A percentile compares a stretch with the other conserved stretches of the same genome.
These are phyloP conservation scores for Entelurus aequoreus DNA, from an alignment of 2,113 vertebrate species.

Conservation along the genomic window DNA sequence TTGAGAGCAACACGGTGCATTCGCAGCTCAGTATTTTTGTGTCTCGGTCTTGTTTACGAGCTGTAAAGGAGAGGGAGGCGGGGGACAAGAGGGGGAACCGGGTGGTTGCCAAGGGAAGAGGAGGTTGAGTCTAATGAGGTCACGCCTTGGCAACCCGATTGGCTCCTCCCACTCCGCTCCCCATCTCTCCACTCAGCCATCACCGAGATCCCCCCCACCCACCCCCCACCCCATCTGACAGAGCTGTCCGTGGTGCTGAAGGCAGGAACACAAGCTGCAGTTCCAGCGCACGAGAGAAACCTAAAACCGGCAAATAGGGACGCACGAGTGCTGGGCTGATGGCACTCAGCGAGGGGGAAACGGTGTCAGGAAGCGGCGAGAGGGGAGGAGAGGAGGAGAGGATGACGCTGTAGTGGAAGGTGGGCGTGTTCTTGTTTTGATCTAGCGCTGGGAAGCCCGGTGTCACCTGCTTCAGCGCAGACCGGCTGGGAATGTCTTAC, in stretches of 20 bases:
- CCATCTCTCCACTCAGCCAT: constrained; percentile 37
- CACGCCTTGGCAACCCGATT: constrained; percentile 66
- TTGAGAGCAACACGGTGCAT: constrained; percentile 38
- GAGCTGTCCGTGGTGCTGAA: constrained; percentile 77
- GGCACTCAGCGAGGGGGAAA: constrained; percentile 9
- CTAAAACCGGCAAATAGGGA: constrained; percentile 14
- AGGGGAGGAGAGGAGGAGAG: constrained; percentile 19
- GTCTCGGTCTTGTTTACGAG: constrained; percentile 67
- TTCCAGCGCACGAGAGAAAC: constrained; percentile 32
- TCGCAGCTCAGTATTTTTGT: constrained; percentile 51
- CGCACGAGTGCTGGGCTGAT: constrained; percentile 17
- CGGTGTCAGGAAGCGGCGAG: constrained; percentile 3
- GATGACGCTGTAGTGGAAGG: constrained; percentile 46
- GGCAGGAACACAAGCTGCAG: constrained; percentile 51
- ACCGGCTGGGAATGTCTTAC: constrained; percentile 28
- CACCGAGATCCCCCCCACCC: constrained; percentile 38
- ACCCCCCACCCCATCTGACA: constrained; percentile 30
- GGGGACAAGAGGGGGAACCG: constrained; percentile 14
- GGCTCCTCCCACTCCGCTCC: constrained; percentile 49
- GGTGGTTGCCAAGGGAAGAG: constrained; percentile 60
- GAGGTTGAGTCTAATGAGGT: constrained; percentile 71
- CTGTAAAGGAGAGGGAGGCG: constrained; percentile 27
- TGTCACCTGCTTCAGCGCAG: constrained; percentile 68
- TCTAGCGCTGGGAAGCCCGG: constrained; percentile 61
- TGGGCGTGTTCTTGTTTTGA: constrained; percentile 74